phyloP scores from a whole-genome alignment of 2,113 vertebrate species.

The Carassius auratus region DNA sequence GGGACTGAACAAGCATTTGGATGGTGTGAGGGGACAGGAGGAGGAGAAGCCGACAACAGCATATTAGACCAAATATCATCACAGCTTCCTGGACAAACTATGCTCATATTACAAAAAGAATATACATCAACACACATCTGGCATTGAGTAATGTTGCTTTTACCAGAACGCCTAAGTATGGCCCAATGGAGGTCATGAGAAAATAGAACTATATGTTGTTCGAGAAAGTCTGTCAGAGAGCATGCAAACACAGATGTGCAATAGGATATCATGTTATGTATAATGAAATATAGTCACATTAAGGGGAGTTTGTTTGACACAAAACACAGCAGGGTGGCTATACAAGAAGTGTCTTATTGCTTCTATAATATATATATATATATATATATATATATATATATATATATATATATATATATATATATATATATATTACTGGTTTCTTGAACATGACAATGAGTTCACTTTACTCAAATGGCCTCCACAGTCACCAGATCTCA shows the following conservation, averaged over 20 bases:
- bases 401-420: too few species aligned
- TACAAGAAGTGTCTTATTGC: not conserved
- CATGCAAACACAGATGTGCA: not conserved
- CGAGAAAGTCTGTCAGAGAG: not conserved
- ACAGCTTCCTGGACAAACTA: constrained; percentile 38
- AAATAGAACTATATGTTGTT: not conserved
- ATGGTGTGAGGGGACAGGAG: not conserved
- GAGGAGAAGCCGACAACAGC: not conserved
- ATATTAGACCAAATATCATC: not conserved
- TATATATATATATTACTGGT: too few species aligned
- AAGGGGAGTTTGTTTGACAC: not conserved
- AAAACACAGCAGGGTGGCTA: not conserved
- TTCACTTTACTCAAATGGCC: too few species aligned
- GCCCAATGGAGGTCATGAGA: not conserved
- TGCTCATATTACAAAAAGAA: constrained; percentile 28
- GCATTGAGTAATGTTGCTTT: constrained; percentile 20
- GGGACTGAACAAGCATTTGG: not conserved
- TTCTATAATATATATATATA: not conserved
- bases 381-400: too few species aligned
- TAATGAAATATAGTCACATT: not conserved
- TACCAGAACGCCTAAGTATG: not conserved
- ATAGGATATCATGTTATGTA: not conserved
- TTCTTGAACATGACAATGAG: too few species aligned
- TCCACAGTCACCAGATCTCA: too few species aligned
- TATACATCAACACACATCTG: constrained; percentile 42